Evolutionary conservation across 1,140 invertebrate genomes (phyloP).

Genomic region (Ceratina japonica): DNA sequence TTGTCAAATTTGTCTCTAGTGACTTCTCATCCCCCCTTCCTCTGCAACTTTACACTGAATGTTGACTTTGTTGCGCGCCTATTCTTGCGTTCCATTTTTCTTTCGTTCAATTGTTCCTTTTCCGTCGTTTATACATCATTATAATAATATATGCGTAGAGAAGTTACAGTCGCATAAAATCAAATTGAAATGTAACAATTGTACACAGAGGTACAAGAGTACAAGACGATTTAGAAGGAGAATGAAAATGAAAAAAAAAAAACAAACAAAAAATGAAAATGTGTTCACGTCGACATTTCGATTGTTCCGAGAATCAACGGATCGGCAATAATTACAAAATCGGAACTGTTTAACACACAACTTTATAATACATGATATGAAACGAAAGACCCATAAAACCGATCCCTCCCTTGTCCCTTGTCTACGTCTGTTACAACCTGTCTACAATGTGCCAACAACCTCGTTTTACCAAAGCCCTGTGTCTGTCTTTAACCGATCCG

Average conservation of each 20-base stretch:
- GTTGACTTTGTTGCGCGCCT: slow-evolving; percentile 64
- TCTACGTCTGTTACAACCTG: slow-evolving; percentile 81
- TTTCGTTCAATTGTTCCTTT: slow-evolving; percentile 52
- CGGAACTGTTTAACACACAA: slow-evolving; percentile 52
- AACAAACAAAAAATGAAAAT: slow-evolving; percentile 4
- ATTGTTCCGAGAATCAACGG: slow-evolving; percentile 57
- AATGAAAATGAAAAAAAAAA: slow-evolving; percentile 51
- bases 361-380: slow-evolving; percentile 40
- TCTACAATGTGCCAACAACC: slow-evolving; percentile 70
- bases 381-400: slow-evolving; percentile 67
- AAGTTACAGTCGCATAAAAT: background rate
- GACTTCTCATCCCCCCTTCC: slow-evolving; percentile 48
- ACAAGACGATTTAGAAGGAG: slow-evolving; percentile 72
- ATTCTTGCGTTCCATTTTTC: slow-evolving; percentile 56
- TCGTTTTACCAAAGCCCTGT: slow-evolving; percentile 64
- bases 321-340: slow-evolving; percentile 59
- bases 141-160: slow-evolving; percentile 36
- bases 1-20: slow-evolving; percentile 72
- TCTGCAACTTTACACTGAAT: slow-evolving; percentile 55
- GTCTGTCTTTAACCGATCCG: slow-evolving; percentile 71
- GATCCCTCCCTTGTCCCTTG: slow-evolving; percentile 79
- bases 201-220: background rate
- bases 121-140: slow-evolving; percentile 50
- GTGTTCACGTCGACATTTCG: slow-evolving; percentile 42
- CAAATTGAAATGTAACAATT: background rate